Percentiles rank a stretch among this genome's conserved stretches.
phyloP scores from a whole-genome alignment of 2,797 vertebrate species.

The Tokudaia tokunoshimensis region DNA sequence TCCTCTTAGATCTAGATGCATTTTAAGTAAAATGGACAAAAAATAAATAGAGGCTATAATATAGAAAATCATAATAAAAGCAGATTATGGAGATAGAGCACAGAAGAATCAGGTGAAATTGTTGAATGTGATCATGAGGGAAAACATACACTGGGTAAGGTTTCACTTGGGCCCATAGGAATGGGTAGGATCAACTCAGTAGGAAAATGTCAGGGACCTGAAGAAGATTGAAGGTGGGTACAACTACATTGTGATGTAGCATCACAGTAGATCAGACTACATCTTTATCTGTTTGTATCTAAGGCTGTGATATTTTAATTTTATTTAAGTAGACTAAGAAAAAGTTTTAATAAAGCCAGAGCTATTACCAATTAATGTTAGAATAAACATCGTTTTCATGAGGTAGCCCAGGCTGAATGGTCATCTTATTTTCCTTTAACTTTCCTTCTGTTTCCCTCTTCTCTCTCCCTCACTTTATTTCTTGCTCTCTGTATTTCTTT shows the following conservation, averaged over 20 bases:
- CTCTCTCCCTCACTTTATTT: neutral
- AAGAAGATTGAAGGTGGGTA: neutral
- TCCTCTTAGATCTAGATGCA: neutral
- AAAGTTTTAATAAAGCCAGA: neutral
- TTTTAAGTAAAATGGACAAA: neutral
- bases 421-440: rapidly evolving
- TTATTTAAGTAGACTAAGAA: neutral
- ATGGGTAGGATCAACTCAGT: neutral
- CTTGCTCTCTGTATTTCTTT: neutral
- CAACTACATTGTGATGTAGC: neutral
- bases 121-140: neutral
- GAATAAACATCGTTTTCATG: neutral
- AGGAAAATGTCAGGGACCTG: neutral
- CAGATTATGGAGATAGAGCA: neutral
- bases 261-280: neutral
- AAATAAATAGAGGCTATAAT: neutral
- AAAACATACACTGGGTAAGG: neutral
- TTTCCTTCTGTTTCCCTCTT: neutral
- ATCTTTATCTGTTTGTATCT: neutral
- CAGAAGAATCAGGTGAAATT: neutral
- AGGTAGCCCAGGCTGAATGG: neutral
- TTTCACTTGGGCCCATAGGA: neutral
- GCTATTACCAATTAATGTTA: neutral
- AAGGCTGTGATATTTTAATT: neutral
- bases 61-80: neutral